Base-by-base conservation (phyloP, 1,140 invertebrate genomes). In the Oedothorax gibbosus region DNA sequence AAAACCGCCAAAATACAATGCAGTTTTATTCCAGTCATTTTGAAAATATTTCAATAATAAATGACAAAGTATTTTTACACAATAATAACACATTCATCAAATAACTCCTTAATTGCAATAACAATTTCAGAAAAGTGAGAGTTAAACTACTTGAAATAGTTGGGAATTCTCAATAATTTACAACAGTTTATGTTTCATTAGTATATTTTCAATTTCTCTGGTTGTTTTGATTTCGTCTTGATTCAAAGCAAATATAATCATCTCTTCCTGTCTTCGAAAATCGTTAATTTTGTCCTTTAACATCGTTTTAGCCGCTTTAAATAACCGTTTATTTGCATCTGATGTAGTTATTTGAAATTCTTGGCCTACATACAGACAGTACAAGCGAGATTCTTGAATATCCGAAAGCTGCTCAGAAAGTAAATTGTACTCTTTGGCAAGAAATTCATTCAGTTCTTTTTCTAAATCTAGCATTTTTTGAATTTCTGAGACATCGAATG, bases 171-270 rank as follows among this genome's bases (percentile, higher is more conserved):
- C n/a, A n/a, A 12, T n/a, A 66, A 10, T 20, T 57, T 18, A 84
- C 20, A 56, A 18, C 11, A 66, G 15, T 53, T 10, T 53, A 53
- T 75, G 57, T 49, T 84, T 84, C 18, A 65, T 18, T 3, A 84
- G 50, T n/a, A 68, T 76, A 15, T 66, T 75, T 49, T 84, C 62
- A 14, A 76, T 68, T 12, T 84, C 50, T 49, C 35, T 54, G 2
- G 81, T 56, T 9, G 76, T 20, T 75, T 84, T 76, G 12, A 12
- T 54, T 49, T 68, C 71, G 1, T 75, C 71, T 54, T n/a, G 18
- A 18, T 66, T 15, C n/a, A 84, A 60, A 11, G 81, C 57, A 54
- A 56, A 65, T 7, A 84, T 14, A 49, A 84, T 53, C 81, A 75
- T 76, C 15, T 9, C 10, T 51, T 75, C 62, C 57, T 75, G 57